Conservation (phyloP, 2,113 vertebrate species). For the Alligator mississippiensis region DNA sequence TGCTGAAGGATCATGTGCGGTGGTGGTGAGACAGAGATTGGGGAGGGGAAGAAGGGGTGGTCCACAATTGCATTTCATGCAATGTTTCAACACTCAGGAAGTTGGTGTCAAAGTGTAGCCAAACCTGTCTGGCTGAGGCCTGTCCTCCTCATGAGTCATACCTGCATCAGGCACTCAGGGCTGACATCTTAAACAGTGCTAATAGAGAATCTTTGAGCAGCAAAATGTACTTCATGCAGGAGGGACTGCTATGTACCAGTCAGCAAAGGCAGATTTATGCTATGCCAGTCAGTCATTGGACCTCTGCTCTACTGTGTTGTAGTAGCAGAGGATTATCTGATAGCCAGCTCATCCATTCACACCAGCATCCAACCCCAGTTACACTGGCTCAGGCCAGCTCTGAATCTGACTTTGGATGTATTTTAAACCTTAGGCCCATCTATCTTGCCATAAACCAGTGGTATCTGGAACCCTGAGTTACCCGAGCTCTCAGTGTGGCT, state of each 20-base stretch:
- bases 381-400: not conserved
- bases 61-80: slow-evolving; percentile 56
- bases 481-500: not conserved
- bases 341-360: not conserved
- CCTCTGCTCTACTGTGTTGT: not conserved
- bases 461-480: not conserved
- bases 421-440: not conserved
- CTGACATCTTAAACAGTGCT: not conserved
- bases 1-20: slow-evolving; percentile 44
- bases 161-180: not conserved
- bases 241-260: accelerated
- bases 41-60: not conserved
- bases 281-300: not conserved
- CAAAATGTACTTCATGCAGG: not conserved
- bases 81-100: slow-evolving; percentile 43
- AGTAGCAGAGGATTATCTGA: not conserved
- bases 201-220: not conserved
- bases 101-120: slow-evolving; percentile 31
- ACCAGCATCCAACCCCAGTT: not conserved
- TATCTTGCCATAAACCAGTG: not conserved
- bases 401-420: not conserved
- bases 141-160: not conserved
- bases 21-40: not conserved
- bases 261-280: not conserved
- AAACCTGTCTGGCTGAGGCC: not conserved